Evolutionary conservation across 2,113 vertebrate genomes (phyloP), one percentile per base, ranked within the genome.

Genomic region (Ictidomys tridecemlineatus): DNA sequence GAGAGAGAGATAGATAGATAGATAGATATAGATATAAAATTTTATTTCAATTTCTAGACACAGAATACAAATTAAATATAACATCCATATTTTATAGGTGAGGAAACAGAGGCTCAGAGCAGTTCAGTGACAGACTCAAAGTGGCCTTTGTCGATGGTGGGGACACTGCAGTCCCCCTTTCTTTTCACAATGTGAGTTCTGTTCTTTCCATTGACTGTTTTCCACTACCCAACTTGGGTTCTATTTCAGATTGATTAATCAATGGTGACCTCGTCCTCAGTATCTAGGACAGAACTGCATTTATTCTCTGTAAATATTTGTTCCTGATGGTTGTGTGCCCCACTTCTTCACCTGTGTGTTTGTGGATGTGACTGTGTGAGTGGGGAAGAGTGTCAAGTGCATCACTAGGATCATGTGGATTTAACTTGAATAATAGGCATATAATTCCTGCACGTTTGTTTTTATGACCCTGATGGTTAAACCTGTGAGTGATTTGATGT

Each of bases 301-400:
- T 96, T 70, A 84, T 45, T 73, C n/a, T 88, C 93, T 69, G 79
- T 90, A 96, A 91, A 84, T 85, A 95, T 89, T 96, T 85, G 82
- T n/a, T 88, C 77, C 28, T 42, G 53, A 73, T 45, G 14, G 70
- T 37, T 80, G 16, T 80, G 69, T 85, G 18, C 5, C 51, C 48
- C 9, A 48, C 48, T 28, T 74, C 39, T 45, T 67, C 18, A 67
- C 37, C 28, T 0, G 1, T 78, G 39, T 65, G 2, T 92, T 74
- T 80, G 56, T 91, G 11, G 34, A 85, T 56, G 24, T 72, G 74
- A 63, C 17, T 90, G 42, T 32, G 18, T 83, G 51, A 26, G 13
- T 45, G 30, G 58, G 51, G 20, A 92, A 69, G 67, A 70, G 28
- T 34, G 2, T 58, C 85, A 87, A 45, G 7, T 16, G n/a, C 80